These are phyloP conservation scores for Heliconius eleuchia DNA, from an alignment of 1,140 invertebrate species.

Conservation along the genomic window DNA sequence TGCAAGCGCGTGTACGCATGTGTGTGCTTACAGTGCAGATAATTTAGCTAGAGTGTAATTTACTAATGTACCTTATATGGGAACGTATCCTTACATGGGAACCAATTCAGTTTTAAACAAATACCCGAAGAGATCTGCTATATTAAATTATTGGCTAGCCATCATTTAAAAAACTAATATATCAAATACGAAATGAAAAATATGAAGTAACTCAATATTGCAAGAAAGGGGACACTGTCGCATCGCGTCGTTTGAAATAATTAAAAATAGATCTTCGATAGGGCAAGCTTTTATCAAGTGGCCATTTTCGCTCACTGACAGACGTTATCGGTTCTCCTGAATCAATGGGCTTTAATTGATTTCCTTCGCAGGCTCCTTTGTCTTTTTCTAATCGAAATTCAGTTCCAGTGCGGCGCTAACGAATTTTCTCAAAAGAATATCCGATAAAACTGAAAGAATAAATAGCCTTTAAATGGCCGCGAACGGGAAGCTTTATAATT, in stretches of 20 bases:
- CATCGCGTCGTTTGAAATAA: constrained; percentile 33
- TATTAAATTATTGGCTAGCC: not conserved
- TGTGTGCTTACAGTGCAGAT: too few species aligned
- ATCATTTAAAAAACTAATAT: not conserved
- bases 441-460: constrained; percentile 42
- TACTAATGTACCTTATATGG: too few species aligned
- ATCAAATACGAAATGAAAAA: constrained; percentile 1
- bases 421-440: constrained; percentile 40
- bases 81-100: not conserved
- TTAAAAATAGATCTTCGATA: constrained; percentile 32
- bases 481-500: constrained; percentile 39
- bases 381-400: constrained; percentile 43
- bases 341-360: constrained; percentile 43
- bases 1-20: too few species aligned
- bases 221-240: not conserved
- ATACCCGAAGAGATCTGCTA: not conserved
- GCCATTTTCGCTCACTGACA: constrained; percentile 40
- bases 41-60: too few species aligned
- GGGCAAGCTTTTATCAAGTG: constrained; percentile 37
- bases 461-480: constrained; percentile 38
- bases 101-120: not conserved
- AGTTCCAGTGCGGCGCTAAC: constrained; percentile 33
- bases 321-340: constrained; percentile 40
- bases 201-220: not conserved
- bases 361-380: constrained; percentile 38